Evolutionary conservation across 2,113 vertebrate species (phyloP).

Genomic region (Paralichthys olivaceus): DNA sequence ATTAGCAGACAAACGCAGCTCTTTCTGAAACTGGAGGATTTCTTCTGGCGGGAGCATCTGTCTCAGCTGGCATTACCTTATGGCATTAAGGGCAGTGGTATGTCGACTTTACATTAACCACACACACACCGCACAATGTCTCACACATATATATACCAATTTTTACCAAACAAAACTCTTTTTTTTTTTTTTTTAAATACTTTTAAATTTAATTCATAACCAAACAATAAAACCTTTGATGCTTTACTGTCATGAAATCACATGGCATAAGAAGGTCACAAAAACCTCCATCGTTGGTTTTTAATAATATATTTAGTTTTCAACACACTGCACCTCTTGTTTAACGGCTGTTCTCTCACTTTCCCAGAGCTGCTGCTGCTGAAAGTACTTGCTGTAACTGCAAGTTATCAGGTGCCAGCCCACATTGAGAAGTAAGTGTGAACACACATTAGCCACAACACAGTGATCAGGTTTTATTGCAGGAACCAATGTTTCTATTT

Average conservation of each 20-base stretch:
- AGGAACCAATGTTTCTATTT: background rate
- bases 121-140: background rate
- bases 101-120: constrained; percentile 58
- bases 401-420: constrained; percentile 72
- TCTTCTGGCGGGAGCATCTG: constrained; percentile 88
- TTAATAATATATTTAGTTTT: too few species aligned
- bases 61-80: constrained; percentile 88
- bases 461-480: too few species aligned
- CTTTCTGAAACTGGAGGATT: constrained; percentile 91
- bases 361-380: constrained; percentile 78
- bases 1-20: constrained; percentile 77
- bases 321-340: background rate
- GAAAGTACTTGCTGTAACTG: constrained; percentile 78
- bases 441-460: background rate
- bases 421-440: constrained; percentile 78
- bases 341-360: background rate
- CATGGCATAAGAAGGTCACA: too few species aligned
- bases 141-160: background rate
- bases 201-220: too few species aligned
- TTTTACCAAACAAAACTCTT: too few species aligned
- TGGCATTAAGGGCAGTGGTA: constrained; percentile 92
- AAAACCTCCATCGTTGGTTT: too few species aligned
- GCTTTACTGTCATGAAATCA: too few species aligned
- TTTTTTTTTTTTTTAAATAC: too few species aligned
- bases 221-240: too few species aligned